Evolutionary conservation across 23 tunicate species (phyloP).

Genomic region (Ascidia mentula): DNA sequence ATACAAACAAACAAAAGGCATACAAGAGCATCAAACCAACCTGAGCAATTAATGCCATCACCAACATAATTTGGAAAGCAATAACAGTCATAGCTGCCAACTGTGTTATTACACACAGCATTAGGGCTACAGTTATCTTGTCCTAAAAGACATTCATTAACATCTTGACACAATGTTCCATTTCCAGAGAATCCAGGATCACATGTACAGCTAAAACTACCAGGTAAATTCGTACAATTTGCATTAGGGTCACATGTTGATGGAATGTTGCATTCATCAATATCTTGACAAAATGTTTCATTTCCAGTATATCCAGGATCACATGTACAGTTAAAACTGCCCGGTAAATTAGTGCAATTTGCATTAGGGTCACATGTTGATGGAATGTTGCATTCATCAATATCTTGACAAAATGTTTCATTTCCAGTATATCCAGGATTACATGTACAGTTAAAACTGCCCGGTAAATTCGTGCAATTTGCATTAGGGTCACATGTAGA

Average conservation of each 20-base stretch:
- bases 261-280: too few species aligned
- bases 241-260: neutral
- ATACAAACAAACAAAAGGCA: too few species aligned
- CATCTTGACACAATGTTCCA: neutral
- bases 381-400: neutral
- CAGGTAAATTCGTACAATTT: neutral
- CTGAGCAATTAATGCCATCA: neutral
- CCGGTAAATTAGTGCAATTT: neutral
- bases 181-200: neutral
- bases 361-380: neutral
- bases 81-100: neutral
- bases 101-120: neutral
- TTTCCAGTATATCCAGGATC: neutral
- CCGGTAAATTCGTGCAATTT: too few species aligned
- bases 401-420: neutral
- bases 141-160: neutral
- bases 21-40: neutral
- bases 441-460: too few species aligned
- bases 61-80: neutral
- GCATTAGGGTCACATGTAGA: too few species aligned
- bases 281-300: neutral
- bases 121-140: neutral
- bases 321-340: neutral
- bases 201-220: neutral
- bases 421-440: too few species aligned